Base-by-base conservation (phyloP, 2,113 vertebrate species). In the Amblyornis subalaris region DNA sequence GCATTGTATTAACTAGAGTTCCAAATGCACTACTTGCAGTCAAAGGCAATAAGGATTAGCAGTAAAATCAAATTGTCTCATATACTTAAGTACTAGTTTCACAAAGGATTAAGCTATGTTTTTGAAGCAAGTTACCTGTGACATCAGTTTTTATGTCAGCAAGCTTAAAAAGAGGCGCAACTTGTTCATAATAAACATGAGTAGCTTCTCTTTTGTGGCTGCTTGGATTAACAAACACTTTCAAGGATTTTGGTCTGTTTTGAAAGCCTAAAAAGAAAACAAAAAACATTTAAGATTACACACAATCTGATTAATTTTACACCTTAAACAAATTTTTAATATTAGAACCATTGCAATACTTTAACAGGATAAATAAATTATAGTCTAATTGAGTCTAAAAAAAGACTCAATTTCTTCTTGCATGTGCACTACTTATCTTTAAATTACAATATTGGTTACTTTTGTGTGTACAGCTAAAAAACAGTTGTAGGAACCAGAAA, bases 151-250 rank as follows among this genome's bases (percentile, higher is more conserved):
- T 98, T 94, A 99, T 97, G 93, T 98, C 98, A 33, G 99, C 99
- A 75, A 99, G 98, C 95, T 98, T 99, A 96, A 99, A 98, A 72
- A 99, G 98, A n/a, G 99, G 99, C 44, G 98, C 98, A 76, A 99
- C 99, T 47, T 98, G 97, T 23, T 99, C 98, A 87, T 98, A 97
- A 97, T 99, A 99, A 96, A 99, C 74, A 47, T 97, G 97, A 31
- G 97, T 89, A 7, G 99, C 98, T 97, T 99, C 98, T 96, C 98
- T 99, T 94, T 97, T 99, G 96, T 99, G 99, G 93, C 99, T 99
- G 90, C 94, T 97, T n/a, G 99, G 99, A 96, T 99, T 99, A 85
- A 99, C 98, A 79, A 99, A 98, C 50, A 99, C 98, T 97, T 99
- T 99, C 51, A 99, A 96, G 42, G 96, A 98, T 93, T 98, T 99